Evolutionary conservation across 2,888 invertebrate genomes (phyloP), one percentile per base, ranked within the genome.

Genomic region (Xylophagus ater): DNA sequence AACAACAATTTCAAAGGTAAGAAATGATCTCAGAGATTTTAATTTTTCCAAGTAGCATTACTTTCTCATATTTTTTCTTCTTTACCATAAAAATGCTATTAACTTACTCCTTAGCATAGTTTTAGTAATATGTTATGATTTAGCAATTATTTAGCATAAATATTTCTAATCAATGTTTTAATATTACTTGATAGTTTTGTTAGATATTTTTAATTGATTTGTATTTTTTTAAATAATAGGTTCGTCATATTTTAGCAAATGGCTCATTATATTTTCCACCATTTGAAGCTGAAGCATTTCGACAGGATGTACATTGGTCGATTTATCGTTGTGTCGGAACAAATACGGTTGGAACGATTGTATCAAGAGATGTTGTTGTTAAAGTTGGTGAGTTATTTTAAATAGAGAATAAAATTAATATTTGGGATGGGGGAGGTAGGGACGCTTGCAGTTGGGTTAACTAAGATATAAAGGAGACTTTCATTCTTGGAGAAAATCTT

Each of bases 301-400:
- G 72, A 34, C 72, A 71, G 55, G 72, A 72, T 53, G 70, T 72
- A 20, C 72, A 72, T 50, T 70, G 71, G 66, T 65, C 71, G 25
- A 61, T 67, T 24, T 72, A 72, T 56, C 67, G 67, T 43, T 73
- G 72, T 50, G 55, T 65, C 37, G 70, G 68, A 42, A 58, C 65
- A 36, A 71, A 70, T 58, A 60, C 65, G 20, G 69, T 70, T 36
- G 71, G 71, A 23, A 63, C 66, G 21, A 63, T 71, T 48, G 65
- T 71, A 48, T 71, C 71, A 41, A 60, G 70, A 41, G 70, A 71
- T 57, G 67, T 72, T 45, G 58, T 64, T 41, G 63, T 71, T 43
- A 65, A 70, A 57, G 70, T 70, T 52, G 70, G 71, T 65, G 54
- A 53, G 59, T 49, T n/a, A n/a, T n/a, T 30, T 13, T 20, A 20